Base-by-base conservation (phyloP, 1,140 invertebrate species). In the Scaptomyza montana region DNA sequence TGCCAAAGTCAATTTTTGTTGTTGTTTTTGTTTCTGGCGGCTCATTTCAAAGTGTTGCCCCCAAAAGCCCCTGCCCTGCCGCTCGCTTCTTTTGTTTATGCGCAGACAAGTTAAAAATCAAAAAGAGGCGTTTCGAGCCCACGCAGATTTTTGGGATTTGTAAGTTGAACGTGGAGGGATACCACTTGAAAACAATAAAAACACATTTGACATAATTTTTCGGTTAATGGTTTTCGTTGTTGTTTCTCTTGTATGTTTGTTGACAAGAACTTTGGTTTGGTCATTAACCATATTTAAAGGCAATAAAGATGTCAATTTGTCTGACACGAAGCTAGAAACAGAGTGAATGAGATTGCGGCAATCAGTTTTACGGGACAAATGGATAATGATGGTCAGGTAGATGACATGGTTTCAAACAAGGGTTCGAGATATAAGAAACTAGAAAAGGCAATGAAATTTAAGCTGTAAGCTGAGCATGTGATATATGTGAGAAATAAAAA, bases 281-380 rank as follows among this genome's bases (percentile, higher is more conserved):
- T 78, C 81, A 86, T 86, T 86, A 86, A 82, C 74, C 81, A 86
- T 81, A 86, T 87, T 86, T 81, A 87, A 78, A 61, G 81, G 74
- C 82, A 86, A 85, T 85, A 81, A 87, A 85, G 81, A 81, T 75
- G 81, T 85, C 81, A 85, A 79, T 75, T 78, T 65, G 76, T 51
- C 64, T 21, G 49, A 61, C 55, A 51, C 64, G 16, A 10, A 21
- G 59, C 16, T 47, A 19, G 45, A 28, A 19, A 39, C 43, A 13
- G 30, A 68, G 69, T 76, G 74, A 77, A 77, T 74, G 74, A 65
- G 50, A 21, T 30, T 46, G 21, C 21, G 21, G 21, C 21, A 25
- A 25, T 25, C 21, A 25, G 1, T 25, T 25, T 25, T 25, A 25
- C 21, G 21, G 30, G 36, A 53, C 45, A 39, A 54, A 62, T 28